These are phyloP conservation scores for Dynastes tityus DNA, from an alignment of 2,888 invertebrate genomes.

Conservation along the genomic window DNA sequence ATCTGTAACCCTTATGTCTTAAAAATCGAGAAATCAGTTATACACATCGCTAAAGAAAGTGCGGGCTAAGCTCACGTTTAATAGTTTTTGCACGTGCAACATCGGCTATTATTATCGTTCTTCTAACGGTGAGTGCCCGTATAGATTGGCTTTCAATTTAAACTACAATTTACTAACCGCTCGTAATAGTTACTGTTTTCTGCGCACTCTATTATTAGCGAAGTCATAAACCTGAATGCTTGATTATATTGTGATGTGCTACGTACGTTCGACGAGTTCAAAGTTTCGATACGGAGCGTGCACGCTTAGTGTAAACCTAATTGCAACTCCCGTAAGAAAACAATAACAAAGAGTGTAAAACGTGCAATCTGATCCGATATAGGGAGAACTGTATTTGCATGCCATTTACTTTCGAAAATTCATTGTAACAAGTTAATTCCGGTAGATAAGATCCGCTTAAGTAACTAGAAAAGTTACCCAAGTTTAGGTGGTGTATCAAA, in stretches of 20 bases:
- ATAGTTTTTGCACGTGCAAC: constrained; percentile 43
- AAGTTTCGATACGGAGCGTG: not conserved
- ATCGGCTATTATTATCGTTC: constrained; percentile 20
- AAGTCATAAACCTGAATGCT: constrained; percentile 43
- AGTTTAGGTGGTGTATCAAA: too few relatives aligned
- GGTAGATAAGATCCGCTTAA: too few relatives aligned
- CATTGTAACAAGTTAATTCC: too few relatives aligned
- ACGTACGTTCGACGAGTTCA: not conserved
- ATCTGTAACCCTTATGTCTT: too few relatives aligned
- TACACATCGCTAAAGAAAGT: not conserved
- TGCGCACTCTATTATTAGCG: constrained; percentile 33
- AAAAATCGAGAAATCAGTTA: too few relatives aligned
- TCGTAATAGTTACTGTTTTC: constrained; percentile 37
- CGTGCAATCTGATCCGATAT: not conserved
- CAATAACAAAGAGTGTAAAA: not conserved
- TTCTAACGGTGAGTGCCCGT: constrained; percentile 38
- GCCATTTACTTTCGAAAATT: too few relatives aligned
- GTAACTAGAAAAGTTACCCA: too few relatives aligned
- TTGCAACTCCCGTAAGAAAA: not conserved
- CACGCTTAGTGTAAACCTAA: not conserved
- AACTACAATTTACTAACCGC: constrained; percentile 40
- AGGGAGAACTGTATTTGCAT: not conserved
- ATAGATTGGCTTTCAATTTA: constrained; percentile 42
- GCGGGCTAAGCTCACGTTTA: not conserved
- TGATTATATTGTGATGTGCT: constrained; percentile 21